Evolutionary conservation across 2,797 vertebrate genomes (phyloP).

Genomic region (Heliangelus exortis): DNA sequence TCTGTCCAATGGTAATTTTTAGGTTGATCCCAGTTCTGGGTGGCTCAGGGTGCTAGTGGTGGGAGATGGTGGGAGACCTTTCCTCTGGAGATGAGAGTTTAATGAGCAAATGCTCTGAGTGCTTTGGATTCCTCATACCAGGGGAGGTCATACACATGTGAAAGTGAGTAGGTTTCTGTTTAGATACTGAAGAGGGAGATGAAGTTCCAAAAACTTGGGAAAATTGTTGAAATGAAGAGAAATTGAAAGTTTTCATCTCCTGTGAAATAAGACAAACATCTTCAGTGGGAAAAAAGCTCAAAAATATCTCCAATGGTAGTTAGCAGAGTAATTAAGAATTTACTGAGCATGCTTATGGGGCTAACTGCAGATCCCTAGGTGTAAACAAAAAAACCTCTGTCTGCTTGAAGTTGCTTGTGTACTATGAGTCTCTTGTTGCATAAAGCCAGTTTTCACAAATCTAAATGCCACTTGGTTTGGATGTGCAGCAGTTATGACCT

Average conservation of each 20-base stretch:
- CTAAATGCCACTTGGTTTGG: not conserved
- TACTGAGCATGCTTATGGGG: not conserved
- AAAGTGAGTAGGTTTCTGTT: not conserved
- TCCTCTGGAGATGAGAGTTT: not conserved
- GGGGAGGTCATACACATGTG: not conserved
- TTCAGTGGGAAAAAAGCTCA: rapidly evolving
- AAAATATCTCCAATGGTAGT: not conserved
- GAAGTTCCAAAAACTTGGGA: not conserved
- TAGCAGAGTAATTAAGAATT: not conserved
- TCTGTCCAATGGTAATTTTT: not conserved
- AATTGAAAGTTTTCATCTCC: not conserved
- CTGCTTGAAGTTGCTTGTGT: not conserved
- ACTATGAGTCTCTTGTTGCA: not conserved
- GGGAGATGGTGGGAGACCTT: not conserved
- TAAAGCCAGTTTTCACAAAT: not conserved
- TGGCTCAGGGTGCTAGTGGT: not conserved
- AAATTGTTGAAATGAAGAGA: not conserved
- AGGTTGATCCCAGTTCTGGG: not conserved
- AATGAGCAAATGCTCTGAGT: not conserved
- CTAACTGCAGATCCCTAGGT: not conserved
- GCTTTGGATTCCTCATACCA: not conserved
- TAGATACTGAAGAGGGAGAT: not conserved
- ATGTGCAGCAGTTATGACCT: not conserved
- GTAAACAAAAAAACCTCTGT: not conserved
- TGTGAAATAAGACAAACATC: not conserved